Conservation (phyloP, 1,140 invertebrate genomes). For the Pectinophora gossypiella region DNA sequence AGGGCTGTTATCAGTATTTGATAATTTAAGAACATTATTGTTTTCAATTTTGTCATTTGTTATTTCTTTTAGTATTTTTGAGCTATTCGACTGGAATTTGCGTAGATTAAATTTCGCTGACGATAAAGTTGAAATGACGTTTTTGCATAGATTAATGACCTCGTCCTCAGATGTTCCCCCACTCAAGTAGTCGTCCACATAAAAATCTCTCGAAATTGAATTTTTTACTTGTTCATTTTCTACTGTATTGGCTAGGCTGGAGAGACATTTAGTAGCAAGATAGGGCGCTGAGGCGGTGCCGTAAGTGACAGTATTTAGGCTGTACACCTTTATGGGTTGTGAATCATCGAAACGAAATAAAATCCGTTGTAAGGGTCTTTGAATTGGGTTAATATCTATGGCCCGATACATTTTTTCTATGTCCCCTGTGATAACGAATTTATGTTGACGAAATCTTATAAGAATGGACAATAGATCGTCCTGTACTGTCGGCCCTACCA, state of each 20-base stretch:
- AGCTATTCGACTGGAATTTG: constrained; percentile 15
- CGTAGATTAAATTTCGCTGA: constrained; percentile 13
- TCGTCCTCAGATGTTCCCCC: neutral
- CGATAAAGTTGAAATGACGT: constrained; percentile 4
- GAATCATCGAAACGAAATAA: neutral
- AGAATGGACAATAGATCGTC: constrained; percentile 39
- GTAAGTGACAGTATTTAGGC: too few relatives aligned
- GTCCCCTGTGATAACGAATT: constrained; percentile 22
- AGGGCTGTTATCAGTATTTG: neutral
- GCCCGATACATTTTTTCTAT: constrained; percentile 1
- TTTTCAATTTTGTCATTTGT: too few relatives aligned
- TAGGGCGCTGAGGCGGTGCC: constrained; percentile 2
- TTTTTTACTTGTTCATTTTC: constrained; percentile 2
- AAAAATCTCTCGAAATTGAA: constrained; percentile 14
- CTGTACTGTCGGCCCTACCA: constrained; percentile 46
- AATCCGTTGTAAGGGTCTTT: neutral
- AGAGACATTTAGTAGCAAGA: neutral
- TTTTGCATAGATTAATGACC: constrained; percentile 4
- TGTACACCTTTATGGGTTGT: neutral
- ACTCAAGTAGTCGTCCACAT: constrained; percentile 14
- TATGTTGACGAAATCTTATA: constrained; percentile 25
- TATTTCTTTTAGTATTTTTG: constrained; percentile 9
- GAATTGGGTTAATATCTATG: neutral
- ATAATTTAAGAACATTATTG: constrained; percentile 7
- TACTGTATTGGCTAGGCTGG: constrained; percentile 1